A percentile compares a stretch with the other conserved stretches of the same genome.
Conservation (phyloP, 2,888 invertebrate species). For the Hetaerina titia region DNA sequence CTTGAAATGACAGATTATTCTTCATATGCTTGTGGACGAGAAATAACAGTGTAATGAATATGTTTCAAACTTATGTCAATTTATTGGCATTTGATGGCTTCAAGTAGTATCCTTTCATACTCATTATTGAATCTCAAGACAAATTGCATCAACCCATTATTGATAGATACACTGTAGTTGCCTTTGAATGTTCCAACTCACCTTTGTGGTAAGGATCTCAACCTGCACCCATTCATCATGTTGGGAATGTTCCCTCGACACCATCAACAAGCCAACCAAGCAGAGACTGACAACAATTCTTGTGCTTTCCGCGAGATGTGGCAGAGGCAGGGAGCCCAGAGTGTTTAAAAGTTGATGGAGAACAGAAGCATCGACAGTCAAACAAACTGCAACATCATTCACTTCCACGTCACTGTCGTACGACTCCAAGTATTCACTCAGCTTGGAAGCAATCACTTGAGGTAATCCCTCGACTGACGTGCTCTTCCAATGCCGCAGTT, state of each 20-base stretch:
- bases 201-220: neutral
- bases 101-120: no score
- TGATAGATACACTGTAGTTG: no score
- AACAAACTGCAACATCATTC: neutral
- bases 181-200: neutral
- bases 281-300: neutral
- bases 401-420: neutral
- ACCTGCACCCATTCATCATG: neutral
- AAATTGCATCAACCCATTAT: no score
- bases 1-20: no score
- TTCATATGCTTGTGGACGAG: no score
- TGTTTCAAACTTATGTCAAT: no score
- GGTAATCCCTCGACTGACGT: neutral
- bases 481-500: neutral
- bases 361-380: neutral
- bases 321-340: neutral
- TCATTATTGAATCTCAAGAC: no score
- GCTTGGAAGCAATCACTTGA: neutral
- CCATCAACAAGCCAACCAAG: neutral
- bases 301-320: neutral
- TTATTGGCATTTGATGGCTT: no score
- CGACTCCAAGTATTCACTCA: neutral
- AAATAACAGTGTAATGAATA: no score
- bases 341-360: neutral
- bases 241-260: neutral